Base-by-base conservation (phyloP, 2,888 invertebrate species). In the Geophilus truncorum region DNA sequence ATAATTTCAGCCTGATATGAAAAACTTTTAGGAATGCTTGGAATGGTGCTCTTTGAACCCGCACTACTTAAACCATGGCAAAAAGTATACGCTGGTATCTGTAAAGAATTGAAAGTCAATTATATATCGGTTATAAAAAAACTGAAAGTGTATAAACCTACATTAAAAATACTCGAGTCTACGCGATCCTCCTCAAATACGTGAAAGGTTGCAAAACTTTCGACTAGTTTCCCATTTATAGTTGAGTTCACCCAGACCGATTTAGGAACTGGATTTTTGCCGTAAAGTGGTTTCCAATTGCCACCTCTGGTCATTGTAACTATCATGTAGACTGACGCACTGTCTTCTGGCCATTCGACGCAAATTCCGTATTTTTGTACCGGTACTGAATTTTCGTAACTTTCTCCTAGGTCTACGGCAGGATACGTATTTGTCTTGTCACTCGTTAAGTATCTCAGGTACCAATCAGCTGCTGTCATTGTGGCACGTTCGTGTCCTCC, bases 1-100 rank as follows among this genome's bases (percentile, higher is more conserved):
- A 78, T 25, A 10, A 78, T 78, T 45, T 78, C 78, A 78, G 28
- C 25, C n/a, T 40, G 21, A n/a, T 40, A 78, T 10, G 78, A 78
- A 45, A 78, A 78, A 21, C 15, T 23, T 1, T 23, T 78, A 3
- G 40, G 78, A 1, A 45, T 10, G 6, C 45, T 45, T 9, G 78
- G 78, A 12, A 78, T 25, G 4, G 34, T 34, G n/a, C n/a, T n/a
- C 45, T 9, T 78, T 12, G 4, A 6, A 9, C 12, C 51, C 15
- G n/a, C 4, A n/a, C 0, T 15, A 0, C n/a, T 45, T 25, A 78
- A 45, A 2, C 15, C 45, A 40, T 9, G 2, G 18, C 78, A 78
- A 78, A 40, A 0, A 21, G 23, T 3, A 4, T 45, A 15, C 25
- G 40, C 78, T 10, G 78, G 78, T 5, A 78, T 45, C 78, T 78